These are phyloP conservation scores for Halictus quadricinctus DNA, from an alignment of 2,888 invertebrate species.

Conservation along the genomic window DNA sequence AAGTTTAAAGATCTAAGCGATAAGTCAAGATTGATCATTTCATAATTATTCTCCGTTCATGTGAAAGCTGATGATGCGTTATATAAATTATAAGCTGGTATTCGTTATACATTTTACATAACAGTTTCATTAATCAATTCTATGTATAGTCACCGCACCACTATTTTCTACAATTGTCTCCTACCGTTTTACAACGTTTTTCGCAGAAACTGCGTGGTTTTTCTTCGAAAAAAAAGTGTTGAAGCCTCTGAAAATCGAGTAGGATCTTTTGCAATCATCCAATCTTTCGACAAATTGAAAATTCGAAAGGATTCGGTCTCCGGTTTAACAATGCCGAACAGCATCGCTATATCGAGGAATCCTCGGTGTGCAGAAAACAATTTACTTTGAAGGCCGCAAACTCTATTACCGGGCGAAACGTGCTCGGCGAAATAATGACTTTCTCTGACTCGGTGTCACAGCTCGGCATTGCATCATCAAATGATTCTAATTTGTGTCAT, in stretches of 20 bases:
- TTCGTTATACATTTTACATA: too few relatives aligned
- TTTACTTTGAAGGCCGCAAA: conserved; percentile 82
- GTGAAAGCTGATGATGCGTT: too few relatives aligned
- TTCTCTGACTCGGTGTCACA: conserved; percentile 74
- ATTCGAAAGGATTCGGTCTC: conserved; percentile 21
- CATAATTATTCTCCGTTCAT: too few relatives aligned
- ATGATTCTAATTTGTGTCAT: conserved; percentile 74
- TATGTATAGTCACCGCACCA: too few relatives aligned
- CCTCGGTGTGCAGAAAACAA: conserved; percentile 77
- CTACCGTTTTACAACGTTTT: too few relatives aligned
- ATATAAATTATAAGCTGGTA: too few relatives aligned
- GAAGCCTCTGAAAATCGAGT: background rate
- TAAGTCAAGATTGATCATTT: background rate
- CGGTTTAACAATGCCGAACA: conserved; percentile 19
- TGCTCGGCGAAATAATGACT: conserved; percentile 80
- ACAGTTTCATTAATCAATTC: too few relatives aligned
- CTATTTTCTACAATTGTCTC: too few relatives aligned
- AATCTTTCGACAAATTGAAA: background rate
- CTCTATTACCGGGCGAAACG: conserved; percentile 79
- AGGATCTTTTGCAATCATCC: background rate
- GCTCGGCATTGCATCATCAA: conserved; percentile 67
- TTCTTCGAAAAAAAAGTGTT: background rate
- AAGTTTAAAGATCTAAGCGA: background rate
- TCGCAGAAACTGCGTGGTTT: background rate
- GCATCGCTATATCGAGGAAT: conserved; percentile 45